phyloP scores from a whole-genome alignment of 2,888 invertebrate species.

The Sussaba pulchella region DNA sequence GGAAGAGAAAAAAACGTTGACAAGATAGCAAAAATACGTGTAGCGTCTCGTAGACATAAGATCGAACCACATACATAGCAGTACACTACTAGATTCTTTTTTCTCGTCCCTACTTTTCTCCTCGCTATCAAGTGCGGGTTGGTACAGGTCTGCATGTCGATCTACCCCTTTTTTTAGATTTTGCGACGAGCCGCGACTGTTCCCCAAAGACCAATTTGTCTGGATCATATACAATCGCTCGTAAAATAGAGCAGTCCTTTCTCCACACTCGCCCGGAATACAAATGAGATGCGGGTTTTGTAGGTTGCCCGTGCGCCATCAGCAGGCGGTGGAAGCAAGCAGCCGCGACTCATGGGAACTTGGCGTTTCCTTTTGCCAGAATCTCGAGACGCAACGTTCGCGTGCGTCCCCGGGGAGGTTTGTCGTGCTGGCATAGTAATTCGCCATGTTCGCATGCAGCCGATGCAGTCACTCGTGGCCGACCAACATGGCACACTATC shows the following conservation, averaged over 20 bases:
- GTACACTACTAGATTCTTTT: constrained; percentile 18
- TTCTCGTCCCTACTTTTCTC: constrained; percentile 13
- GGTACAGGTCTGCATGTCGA: constrained; percentile 34
- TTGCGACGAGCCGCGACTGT: constrained; percentile 63
- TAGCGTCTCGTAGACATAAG: constrained; percentile 4
- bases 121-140: constrained; percentile 48
- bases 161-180: constrained; percentile 55
- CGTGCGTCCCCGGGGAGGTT: constrained; percentile 55
- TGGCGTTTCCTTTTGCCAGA: constrained; percentile 56
- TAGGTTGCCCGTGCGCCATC: constrained; percentile 69
- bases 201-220: constrained; percentile 78
- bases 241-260: constrained; percentile 79
- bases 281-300: constrained; percentile 76
- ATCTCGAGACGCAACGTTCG: constrained; percentile 29
- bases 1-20: too few species aligned
- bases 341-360: constrained; percentile 74
- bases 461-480: constrained; percentile 36
- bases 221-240: constrained; percentile 78
- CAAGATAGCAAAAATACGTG: not conserved
- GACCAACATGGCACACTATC: constrained; percentile 25
- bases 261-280: constrained; percentile 74
- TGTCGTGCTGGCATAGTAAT: constrained; percentile 43
- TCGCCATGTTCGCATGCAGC: constrained; percentile 51
- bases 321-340: constrained; percentile 1
- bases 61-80: not conserved